A percentile compares a stretch with the other conserved stretches of the same genome.
phyloP scores from a whole-genome alignment of 2,113 vertebrate species.

The Zingel zingel region DNA sequence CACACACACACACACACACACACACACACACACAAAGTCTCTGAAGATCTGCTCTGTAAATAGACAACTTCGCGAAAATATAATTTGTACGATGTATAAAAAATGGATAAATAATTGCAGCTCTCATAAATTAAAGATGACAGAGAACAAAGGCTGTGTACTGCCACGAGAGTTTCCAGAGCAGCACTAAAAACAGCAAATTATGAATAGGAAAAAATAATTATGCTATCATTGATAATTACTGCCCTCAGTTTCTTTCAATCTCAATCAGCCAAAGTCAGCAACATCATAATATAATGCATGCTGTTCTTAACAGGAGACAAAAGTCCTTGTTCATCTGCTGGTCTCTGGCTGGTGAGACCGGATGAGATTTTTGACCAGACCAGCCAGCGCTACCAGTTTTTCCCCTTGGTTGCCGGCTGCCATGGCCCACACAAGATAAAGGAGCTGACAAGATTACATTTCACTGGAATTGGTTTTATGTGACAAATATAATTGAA shows the following conservation, averaged over 20 bases:
- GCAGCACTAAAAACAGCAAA: constrained; percentile 39
- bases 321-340: no score
- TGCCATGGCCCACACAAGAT: no score
- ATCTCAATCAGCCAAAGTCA: neutral
- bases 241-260: constrained; percentile 10
- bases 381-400: no score
- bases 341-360: no score
- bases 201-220: constrained; percentile 41
- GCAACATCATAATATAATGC: no score
- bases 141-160: constrained; percentile 66
- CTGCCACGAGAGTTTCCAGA: constrained; percentile 39
- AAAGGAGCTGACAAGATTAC: no score
- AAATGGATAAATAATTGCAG: constrained; percentile 65
- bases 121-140: constrained; percentile 70
- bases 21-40: neutral
- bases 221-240: constrained; percentile 37
- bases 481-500: no score
- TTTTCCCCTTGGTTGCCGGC: no score
- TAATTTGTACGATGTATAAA: constrained; percentile 40
- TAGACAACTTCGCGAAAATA: constrained; percentile 49
- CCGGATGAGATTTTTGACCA: no score
- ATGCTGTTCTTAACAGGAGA: no score
- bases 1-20: neutral
- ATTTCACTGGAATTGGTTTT: no score
- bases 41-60: constrained; percentile 49